Base-by-base conservation (phyloP, 2,797 vertebrate genomes). In the Anas bernieri region DNA sequence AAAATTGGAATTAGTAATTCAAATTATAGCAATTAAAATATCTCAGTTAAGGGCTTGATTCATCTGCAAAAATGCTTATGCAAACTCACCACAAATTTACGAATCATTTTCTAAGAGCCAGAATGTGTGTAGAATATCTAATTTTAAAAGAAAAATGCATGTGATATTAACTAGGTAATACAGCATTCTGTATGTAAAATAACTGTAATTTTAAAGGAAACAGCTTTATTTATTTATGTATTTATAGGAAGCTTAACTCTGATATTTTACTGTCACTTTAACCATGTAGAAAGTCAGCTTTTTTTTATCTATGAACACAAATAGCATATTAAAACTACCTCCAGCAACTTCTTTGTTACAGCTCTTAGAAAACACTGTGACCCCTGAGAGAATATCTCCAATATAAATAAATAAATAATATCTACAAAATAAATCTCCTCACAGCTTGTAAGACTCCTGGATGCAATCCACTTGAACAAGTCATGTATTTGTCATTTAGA, bases 11-110 rank as follows among this genome's bases (percentile, higher is more conserved):
- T 98, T 97, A 97, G 94, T 97, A 97, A 98, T 97, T 98, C 93
- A 98, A 98, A 98, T 97, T 96, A 96, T 22, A 93, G 94, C 94
- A 97, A 98, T 98, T 98, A 98, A 98, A 97, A 93, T 86, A 96
- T 73, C 96, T 94, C 91, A 97, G 94, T 96, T 80, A 91, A 92
- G 80, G 76, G 58, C 86, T 97, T 6, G 21, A 90, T 94, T 95
- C 90, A 87, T 94, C 94, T 97, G 86, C 94, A 79, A 94, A 96
- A 96, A 92, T 90, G 84, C 76, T 88, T 95, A 94, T 26, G 56
- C 50, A 97, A 92, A 84, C 85, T 92, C 94, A 93, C 75, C 83
- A 96, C 85, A 96, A 82, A 93, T 94, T 86, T 95, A 81, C 75
- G 0, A 69, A 95, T 96, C 58, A 69, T 86, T 97, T 96, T 96